Evolutionary conservation across 2,797 vertebrate species (phyloP).

Genomic region (Sebastes cheni): DNA sequence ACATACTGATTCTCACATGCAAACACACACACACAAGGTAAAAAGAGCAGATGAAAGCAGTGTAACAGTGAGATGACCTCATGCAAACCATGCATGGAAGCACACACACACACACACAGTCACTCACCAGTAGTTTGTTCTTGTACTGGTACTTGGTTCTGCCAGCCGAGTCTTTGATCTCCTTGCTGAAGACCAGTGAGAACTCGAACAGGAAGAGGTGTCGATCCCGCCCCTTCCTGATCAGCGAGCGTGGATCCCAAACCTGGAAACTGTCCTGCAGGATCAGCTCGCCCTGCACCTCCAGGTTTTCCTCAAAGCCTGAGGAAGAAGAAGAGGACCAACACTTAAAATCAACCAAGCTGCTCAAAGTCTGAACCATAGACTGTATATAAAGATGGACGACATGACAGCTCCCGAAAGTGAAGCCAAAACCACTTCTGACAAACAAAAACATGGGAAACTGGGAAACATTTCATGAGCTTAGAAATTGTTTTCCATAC

Average conservation of each 20-base stretch:
- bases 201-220: slow-evolving; percentile 99
- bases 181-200: slow-evolving; percentile 97
- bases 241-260: slow-evolving; percentile 97
- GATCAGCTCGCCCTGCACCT: slow-evolving; percentile 96
- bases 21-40: not conserved
- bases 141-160: slow-evolving; percentile 99
- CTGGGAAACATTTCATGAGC: not conserved
- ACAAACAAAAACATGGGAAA: not conserved
- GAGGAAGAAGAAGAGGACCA: not conserved
- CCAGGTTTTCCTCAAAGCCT: slow-evolving; percentile 98
- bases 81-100: not conserved
- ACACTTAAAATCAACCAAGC: not conserved
- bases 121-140: slow-evolving; percentile 91
- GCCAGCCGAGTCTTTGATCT: slow-evolving; percentile 97
- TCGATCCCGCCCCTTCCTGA: slow-evolving; percentile 95
- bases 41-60: not conserved
- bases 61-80: not conserved
- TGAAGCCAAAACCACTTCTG: too few species aligned
- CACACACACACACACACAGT: not conserved
- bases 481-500: not conserved
- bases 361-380: not conserved
- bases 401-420: too few species aligned
- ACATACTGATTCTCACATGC: not conserved
- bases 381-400: too few species aligned
- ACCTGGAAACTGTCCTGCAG: slow-evolving; percentile 99